Base-by-base conservation (phyloP, 2,113 vertebrate genomes). In the Micronycteris hirsuta region DNA sequence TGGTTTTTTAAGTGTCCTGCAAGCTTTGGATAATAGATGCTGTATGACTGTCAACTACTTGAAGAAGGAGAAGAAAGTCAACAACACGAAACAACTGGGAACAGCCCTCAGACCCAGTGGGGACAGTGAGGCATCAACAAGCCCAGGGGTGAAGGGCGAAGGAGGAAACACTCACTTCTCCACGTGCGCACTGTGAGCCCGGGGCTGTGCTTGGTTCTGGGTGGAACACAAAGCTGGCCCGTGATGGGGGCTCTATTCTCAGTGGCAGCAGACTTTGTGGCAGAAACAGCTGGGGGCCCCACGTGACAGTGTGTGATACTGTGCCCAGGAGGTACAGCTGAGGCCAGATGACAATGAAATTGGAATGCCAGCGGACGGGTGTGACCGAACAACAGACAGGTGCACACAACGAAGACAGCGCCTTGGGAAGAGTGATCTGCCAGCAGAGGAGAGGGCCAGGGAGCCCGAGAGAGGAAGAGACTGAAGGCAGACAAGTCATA, bases 1-100 rank as follows among this genome's bases (percentile, higher is more conserved):
- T 96, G 70, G 47, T 82, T 73, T 93, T 93, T 54, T 86, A 95
- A 94, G 38, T 54, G 4, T 92, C 14, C 81, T 94, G 77, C 33
- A 56, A 92, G 43, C 33, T 78, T 63, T 78, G 28, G 85, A 88
- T 96, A 94, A 77, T 24, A 92, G 49, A 85, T 88, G 70, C 47
- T 90, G 87, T 52, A 14, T 52, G 78, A 91, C 67, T 73, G 26
- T 71, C 71, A 96, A 76, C 52, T 89, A 83, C 24, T 81, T 93
- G 78, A 85, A 36, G 82, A 89, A 77, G 7, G 33, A 93, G 52
- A 85, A 93, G 43, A n/a, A 91, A 94, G 86, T 65, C 67, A 82
- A 49, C 24, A 77, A 58, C 56, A 89, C 41, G 52, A 78, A 91
- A 73, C 31, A 63, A 33, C 17, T 73, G 78, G 82, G 83, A 95